A percentile compares a stretch with the other conserved stretches of the same genome.
Evolutionary conservation across 1,140 invertebrate species (phyloP).

Genomic region (Apis dorsata): DNA sequence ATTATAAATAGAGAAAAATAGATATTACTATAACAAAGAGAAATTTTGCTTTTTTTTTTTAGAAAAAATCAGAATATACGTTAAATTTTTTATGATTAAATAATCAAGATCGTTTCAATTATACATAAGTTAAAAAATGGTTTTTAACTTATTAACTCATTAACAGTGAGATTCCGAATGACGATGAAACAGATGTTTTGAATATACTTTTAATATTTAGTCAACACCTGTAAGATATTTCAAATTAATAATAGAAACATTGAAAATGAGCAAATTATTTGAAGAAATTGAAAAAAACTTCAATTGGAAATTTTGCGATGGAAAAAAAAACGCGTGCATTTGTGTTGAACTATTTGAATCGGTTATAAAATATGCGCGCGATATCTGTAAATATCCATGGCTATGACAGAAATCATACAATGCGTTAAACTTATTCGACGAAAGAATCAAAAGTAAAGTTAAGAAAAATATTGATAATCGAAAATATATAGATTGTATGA

Average conservation of each 20-base stretch:
- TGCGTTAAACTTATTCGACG: no score
- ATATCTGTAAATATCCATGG: no score
- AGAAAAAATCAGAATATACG: no score
- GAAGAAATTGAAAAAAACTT: neutral
- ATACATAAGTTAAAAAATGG: no score
- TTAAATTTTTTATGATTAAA: no score
- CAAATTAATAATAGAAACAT: conserved; percentile 51
- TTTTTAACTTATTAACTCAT: no score
- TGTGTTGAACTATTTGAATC: neutral
- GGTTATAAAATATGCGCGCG: neutral
- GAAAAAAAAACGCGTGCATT: neutral
- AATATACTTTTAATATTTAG: conserved; percentile 44
- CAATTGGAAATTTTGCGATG: neutral
- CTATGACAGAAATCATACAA: no score
- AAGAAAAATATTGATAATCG: neutral
- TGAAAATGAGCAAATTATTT: neutral
- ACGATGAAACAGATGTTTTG: conserved; percentile 47
- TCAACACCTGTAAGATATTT: conserved; percentile 45
- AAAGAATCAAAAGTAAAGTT: no score
- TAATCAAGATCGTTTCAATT: no score
- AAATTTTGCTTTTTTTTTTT: neutral
- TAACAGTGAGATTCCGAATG: neutral
- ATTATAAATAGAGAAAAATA: no score
- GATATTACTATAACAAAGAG: no score
- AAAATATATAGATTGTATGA: neutral